Evolutionary conservation across 2,113 vertebrate species (phyloP), one percentile per base, ranked within the genome.

Genomic region (Jaculus jaculus): DNA sequence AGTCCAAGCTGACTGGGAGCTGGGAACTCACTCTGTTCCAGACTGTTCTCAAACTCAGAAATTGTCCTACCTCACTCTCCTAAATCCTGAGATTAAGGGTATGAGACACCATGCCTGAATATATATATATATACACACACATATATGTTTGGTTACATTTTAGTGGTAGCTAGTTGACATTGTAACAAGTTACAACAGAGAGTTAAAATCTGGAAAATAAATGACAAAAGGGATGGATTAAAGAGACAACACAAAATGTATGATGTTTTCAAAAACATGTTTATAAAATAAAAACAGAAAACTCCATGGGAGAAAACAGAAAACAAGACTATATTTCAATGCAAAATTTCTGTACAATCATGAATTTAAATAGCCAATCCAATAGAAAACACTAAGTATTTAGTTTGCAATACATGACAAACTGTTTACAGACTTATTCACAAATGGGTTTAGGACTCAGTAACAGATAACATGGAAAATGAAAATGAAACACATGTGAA

Each of bases 231-330:
- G 42, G 84, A 65, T 32, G 32, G 72, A 71, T 23, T 5, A 58
- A 3, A 2, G 39, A 65, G 18, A 73, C 3, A 75, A 63, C n/a
- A 77, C 3, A 71, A 20, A 72, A 60, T 61, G 17, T 58, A 85
- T 42, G 42, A 20, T 10, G 30, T 11, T 47, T 30, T 73, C 17
- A 9, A 17, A 81, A 58, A 37, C 17, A 51, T 17, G 10, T 39
- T 78, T 79, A 9, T 5, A 28, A 94, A 86, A 87, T 26, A 94
- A 95, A 84, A 83, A 54, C 84, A 88, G 74, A 73, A 30, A 86
- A 94, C 39, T 72, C 90, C 75, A 37, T 58, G 60, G 82, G 72
- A 30, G 37, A 84, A 30, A 47, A 47, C 7, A 54, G 20, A 80
- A 2, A 84, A 80, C 1, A 84, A 58, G 47, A 54, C 28, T 93